Conservation (phyloP, 2,888 invertebrate genomes). For the Aspidiotus destructor region DNA sequence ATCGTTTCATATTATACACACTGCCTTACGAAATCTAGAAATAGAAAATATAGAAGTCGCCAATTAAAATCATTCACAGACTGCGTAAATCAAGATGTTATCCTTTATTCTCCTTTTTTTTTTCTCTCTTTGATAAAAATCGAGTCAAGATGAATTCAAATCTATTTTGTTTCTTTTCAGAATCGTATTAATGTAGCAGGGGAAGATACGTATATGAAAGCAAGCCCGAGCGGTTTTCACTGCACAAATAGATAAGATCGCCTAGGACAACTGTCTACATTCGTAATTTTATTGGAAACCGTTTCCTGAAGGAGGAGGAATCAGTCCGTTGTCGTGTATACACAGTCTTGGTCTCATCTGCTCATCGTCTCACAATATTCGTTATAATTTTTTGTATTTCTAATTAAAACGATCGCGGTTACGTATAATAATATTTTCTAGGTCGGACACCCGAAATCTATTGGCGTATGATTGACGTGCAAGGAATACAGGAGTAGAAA, state of each 20-base stretch:
- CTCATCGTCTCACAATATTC: background rate
- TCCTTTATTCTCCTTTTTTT: constrained; percentile 10
- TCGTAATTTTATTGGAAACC: constrained; percentile 9
- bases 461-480: background rate
- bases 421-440: background rate
- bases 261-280: constrained; percentile 15
- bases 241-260: constrained; percentile 25
- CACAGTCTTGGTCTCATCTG: background rate
- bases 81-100: constrained; percentile 31
- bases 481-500: background rate
- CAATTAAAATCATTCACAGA: constrained; percentile 27
- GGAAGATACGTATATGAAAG: background rate
- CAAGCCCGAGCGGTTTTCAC: constrained; percentile 7
- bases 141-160: constrained; percentile 10
- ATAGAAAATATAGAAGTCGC: constrained; percentile 16
- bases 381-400: background rate
- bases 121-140: constrained; percentile 6
- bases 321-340: background rate
- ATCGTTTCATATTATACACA: too few relatives aligned
- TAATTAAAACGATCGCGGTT: constrained; percentile 2
- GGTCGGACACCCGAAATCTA: background rate
- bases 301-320: background rate
- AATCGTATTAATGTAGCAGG: constrained; percentile 15
- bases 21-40: background rate
- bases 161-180: constrained; percentile 15